Base-by-base conservation (phyloP, 2,797 vertebrate species). In the Graptemys geographica region DNA sequence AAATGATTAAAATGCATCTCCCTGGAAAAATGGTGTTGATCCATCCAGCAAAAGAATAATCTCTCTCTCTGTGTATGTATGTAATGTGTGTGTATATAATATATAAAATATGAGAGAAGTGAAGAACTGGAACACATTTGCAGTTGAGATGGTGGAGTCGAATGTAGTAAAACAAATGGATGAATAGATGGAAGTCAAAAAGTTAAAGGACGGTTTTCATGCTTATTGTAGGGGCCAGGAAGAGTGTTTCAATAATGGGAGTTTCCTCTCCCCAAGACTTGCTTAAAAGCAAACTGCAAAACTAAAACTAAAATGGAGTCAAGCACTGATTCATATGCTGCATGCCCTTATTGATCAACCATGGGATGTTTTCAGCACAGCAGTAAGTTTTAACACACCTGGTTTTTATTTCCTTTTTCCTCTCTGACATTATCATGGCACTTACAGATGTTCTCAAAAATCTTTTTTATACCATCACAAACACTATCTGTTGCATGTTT, bases 141-240 rank as follows among this genome's bases (percentile, higher is more conserved):
- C 11, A 85, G 5, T 18, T 76, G 21, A 49, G n/a, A 59, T 4
- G 57, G 57, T 59, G 82, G 78, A 85, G 49, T 49, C 3, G 47
- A 92, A 59, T 25, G 0, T 4, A 23, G 81, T 76, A 10, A 5
- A 28, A 88, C 33, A 89, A 93, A 41, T 21, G 4, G 28, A 1
- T 55, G 37, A 4, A 25, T 79, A 1, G 5, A 78, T 72, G 41
- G 49, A 81, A 81, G 11, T 53, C 84, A 79, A 31, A 9, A 69
- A 72, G 5, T 1, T 78, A 31, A 81, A 86, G 2, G 9, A 76
- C 52, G 13, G 4, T 86, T 86, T 86, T 31, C 51, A 37, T 27
- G 8, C 1, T 88, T 0, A 0, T 27, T 69, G 5, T 47, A 76
- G 33, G 18, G 59, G 0, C 4, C n/a, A 4, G 27, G 81, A 12